Percentiles rank a stretch among this genome's conserved stretches.
Conservation (phyloP, 1,140 invertebrate species). For the Sarcophaga bullata region DNA sequence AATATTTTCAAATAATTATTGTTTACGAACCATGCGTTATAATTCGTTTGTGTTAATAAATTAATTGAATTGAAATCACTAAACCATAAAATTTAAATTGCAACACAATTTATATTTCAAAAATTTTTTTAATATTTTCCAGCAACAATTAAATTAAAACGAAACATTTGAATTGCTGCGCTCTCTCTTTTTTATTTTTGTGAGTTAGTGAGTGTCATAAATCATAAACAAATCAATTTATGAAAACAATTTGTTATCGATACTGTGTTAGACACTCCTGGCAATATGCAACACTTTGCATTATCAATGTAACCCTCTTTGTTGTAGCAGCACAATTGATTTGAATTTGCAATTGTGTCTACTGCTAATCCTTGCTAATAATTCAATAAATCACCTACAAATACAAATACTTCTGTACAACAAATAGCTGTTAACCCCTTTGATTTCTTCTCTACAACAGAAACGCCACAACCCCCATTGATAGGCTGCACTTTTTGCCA, state of each 20-base stretch:
- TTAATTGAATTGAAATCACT: not conserved
- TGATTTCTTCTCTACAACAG: not conserved
- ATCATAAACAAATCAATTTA: conserved; percentile 41
- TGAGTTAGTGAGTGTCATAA: conserved; percentile 1
- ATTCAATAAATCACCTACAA: conserved; percentile 62
- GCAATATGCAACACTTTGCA: not conserved
- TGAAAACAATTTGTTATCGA: conserved; percentile 35
- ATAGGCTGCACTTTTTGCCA: not conserved
- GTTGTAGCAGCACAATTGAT: too few relatives aligned
- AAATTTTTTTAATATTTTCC: not conserved
- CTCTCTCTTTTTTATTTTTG: not conserved
- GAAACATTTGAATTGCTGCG: not conserved
- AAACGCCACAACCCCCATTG: conserved; percentile 10
- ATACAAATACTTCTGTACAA: not conserved
- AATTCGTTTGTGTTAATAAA: not conserved
- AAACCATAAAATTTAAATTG: not conserved
- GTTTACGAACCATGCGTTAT: not conserved
- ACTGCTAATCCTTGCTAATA: conserved; percentile 42
- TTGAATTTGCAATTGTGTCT: too few relatives aligned
- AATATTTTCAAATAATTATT: not conserved
- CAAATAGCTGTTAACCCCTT: not conserved
- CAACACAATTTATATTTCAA: not conserved
- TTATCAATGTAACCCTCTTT: conserved; percentile 6
- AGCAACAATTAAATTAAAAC: not conserved
- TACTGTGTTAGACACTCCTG: not conserved